Evolutionary conservation across 2,113 vertebrate genomes (phyloP), one percentile per base, ranked within the genome.

Genomic region (Gambusia holbrooki): DNA sequence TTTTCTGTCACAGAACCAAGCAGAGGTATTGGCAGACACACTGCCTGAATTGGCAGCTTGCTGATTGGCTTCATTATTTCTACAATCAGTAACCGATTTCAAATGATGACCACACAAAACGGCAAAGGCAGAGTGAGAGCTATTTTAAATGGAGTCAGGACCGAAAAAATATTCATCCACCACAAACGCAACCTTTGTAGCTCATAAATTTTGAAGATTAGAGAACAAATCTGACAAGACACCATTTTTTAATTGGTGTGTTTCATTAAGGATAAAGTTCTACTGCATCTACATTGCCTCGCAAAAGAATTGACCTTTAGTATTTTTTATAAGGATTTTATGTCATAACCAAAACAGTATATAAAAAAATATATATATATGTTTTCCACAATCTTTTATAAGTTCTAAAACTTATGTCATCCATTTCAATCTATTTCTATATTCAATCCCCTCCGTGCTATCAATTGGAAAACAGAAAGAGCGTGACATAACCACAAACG

Each of bases 21-120:
- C 70, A 62, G 67, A 79, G 62, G 32, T 42, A 71, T 86, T 86
- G 85, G 85, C 88, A 89, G 74, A 73, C 71, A 32, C 32, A 48
- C 62, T 28, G 66, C 62, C 79, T 85, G 81, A 84, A 80, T 75
- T 80, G 81, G 83, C 83, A 81, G 67, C 79, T 87, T 78, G 76
- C 42, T 54, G 74, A 71, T 81, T 60, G 1, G 76, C 73, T 69
- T 73, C 17, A 28, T 75, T 83, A 77, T 84, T 88, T 82, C 83
- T 51, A 90, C 84, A 88, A 86, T 61, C 77, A 84, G 73, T 77
- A 10, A 5, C 72, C 22, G 27, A 81, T 80, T 83, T 77, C 25
- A 72, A 89, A 84, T 72, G 74, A 65, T 70, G 83, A 84, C 60
- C 72, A 66, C 77, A 87, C 80, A 85, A 77, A 90, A 83, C 35